Evolutionary conservation across 92 coral and sea anemone genomes (phyloP).

Genomic region (Pocillopora grandis): DNA sequence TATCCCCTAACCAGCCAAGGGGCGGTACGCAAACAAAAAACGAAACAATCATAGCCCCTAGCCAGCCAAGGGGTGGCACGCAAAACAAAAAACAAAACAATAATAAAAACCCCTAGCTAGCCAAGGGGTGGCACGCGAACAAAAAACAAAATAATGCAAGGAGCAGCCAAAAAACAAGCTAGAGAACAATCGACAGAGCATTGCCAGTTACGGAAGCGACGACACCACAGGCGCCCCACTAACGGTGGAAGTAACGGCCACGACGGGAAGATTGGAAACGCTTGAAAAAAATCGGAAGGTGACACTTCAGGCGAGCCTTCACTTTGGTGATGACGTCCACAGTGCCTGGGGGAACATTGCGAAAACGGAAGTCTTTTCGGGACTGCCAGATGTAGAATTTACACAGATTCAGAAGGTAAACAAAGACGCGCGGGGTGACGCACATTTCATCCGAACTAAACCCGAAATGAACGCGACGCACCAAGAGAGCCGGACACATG

Average conservation of each 20-base stretch:
- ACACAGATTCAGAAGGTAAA: neutral
- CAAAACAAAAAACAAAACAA: too few species aligned
- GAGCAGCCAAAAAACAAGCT: too few species aligned
- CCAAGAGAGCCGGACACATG: neutral
- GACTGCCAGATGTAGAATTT: constrained; percentile 24
- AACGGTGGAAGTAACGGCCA: neutral
- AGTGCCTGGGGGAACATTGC: neutral
- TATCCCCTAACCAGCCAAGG: too few species aligned
- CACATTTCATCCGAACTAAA: neutral
- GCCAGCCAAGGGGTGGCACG: too few species aligned
- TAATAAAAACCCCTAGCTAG: too few species aligned
- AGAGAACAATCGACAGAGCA: too few species aligned
- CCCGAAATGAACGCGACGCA: constrained; percentile 28
- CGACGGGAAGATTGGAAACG: neutral
- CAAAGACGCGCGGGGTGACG: constrained; percentile 16
- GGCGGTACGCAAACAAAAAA: too few species aligned
- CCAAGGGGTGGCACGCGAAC: too few species aligned
- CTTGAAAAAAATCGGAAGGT: neutral
- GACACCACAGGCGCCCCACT: neutral
- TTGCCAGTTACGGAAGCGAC: too few species aligned
- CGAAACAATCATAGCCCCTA: too few species aligned
- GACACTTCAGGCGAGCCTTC: neutral
- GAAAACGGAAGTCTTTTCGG: constrained; percentile 36
- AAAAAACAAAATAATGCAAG: too few species aligned
- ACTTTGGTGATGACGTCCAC: neutral